Base-by-base conservation (phyloP, 2,113 vertebrate genomes). In the Leptobrachium leishanense region DNA sequence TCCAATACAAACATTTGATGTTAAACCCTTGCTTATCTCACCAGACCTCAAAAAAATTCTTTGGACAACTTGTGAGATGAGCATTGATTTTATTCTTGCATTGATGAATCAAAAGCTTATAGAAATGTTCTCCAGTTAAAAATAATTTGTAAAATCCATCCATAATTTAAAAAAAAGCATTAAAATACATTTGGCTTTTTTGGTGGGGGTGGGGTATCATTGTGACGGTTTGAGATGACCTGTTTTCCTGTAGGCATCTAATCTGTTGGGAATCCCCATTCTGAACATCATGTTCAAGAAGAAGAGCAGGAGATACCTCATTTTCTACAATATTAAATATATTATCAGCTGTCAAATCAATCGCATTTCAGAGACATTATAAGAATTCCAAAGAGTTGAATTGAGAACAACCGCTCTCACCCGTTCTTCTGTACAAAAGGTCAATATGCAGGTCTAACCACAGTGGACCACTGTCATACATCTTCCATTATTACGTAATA, bases 301-400 rank as follows among this genome's bases (percentile, higher is more conserved):
- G 68, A 31, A 44, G 43, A 41, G 31, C 43, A 71, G 44, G 40
- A 63, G 15, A 77, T 63, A 78, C n/a, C 64, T 20, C 71, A 71
- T 78, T 78, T 54, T n/a, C 68, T 75, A 73, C 42, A 70, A 70
- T 77, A 80, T 77, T 80, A 74, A 82, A 84, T 84, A 76, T 82
- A 81, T 84, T 70, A 84, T 82, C 74, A 55, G 68, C 54, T 77
- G 55, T 76, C 57, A 68, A 55, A 80, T 53, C 75, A 77, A 77
- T 80, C 55, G 62, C 71, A 80, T 84, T 82, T 65, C 57, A 66
- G 42, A 77, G 81, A 79, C 69, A 62, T 54, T 70, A 74, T 13
- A 50, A 43, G 77, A 79, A 72, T 68, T 72, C 50, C 67, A 75
- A 71, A 76, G 74, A 54, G 20, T 46, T 20, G 54, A 77, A 50